Evolutionary conservation across 2,888 invertebrate species (phyloP).

Genomic region (Caenorhabditis sp.): DNA sequence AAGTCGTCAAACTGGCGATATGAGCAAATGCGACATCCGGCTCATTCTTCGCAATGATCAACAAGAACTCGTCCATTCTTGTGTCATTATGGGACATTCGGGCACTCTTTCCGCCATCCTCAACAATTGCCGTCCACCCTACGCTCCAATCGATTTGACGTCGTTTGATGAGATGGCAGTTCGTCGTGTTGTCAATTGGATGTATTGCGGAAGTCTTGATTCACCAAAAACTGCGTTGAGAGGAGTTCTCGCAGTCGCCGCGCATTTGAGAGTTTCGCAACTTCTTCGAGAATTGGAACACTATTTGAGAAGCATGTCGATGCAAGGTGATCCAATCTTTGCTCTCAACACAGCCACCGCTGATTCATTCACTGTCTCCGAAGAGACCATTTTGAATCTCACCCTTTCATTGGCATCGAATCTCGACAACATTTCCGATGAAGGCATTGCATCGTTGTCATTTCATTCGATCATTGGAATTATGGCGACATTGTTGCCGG

Average conservation of each 20-base stretch:
- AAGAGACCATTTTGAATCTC: slow-evolving; percentile 13
- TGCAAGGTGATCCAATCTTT: slow-evolving; percentile 1
- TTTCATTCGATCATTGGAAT: slow-evolving; percentile 16
- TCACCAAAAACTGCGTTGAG: slow-evolving; percentile 6
- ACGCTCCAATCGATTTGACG: slow-evolving; percentile 16
- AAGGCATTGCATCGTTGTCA: slow-evolving; percentile 5
- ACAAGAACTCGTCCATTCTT: slow-evolving; percentile 2
- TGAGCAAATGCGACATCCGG: not conserved
- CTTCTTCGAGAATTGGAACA: slow-evolving; percentile 21
- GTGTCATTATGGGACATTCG: not conserved
- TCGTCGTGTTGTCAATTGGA: slow-evolving; percentile 31
- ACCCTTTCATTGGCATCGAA: not conserved
- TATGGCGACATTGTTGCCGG: slow-evolving; percentile 17
- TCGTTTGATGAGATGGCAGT: slow-evolving; percentile 20
- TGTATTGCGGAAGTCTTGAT: slow-evolving; percentile 30
- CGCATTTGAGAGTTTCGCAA: slow-evolving; percentile 7
- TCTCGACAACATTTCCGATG: not conserved
- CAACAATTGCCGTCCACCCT: slow-evolving; percentile 15
- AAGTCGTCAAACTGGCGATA: too few species aligned
- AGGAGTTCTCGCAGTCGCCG: slow-evolving; percentile 17
- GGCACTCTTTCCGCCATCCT: not conserved
- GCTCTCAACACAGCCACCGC: slow-evolving; percentile 27
- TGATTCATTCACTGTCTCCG: slow-evolving; percentile 12
- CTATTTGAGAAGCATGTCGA: not conserved
- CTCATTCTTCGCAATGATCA: slow-evolving; percentile 16